phyloP scores from a whole-genome alignment of 2,888 invertebrate species.

The Leptopterna dolabrata region DNA sequence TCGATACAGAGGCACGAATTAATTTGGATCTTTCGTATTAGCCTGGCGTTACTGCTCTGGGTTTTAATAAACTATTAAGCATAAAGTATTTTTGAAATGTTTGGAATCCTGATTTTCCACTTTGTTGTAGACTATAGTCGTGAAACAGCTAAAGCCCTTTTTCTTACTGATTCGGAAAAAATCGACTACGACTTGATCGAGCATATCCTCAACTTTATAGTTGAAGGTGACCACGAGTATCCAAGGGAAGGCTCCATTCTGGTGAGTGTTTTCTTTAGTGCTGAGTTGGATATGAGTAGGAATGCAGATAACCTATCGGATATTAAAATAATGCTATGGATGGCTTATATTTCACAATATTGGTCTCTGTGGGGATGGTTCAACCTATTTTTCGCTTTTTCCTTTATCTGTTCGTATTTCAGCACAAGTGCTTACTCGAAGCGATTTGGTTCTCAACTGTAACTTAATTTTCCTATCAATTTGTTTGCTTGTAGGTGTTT shows the following conservation, averaged over 20 bases:
- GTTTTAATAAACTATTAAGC: neutral
- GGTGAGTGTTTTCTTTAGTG: slow-evolving; percentile 63
- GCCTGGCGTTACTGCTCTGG: neutral
- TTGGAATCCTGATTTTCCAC: neutral
- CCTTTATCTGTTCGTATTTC: too few species aligned
- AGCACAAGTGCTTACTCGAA: too few species aligned
- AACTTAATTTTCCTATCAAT: too few species aligned
- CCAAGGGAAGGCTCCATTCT: slow-evolving; percentile 80
- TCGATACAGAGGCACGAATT: slow-evolving; percentile 72
- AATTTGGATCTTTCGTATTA: neutral
- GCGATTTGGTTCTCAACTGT: too few species aligned
- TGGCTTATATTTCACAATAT: too few species aligned
- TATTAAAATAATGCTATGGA: too few species aligned
- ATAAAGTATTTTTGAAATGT: neutral
- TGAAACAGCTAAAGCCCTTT: slow-evolving; percentile 73
- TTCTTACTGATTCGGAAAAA: slow-evolving; percentile 80
- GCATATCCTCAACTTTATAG: slow-evolving; percentile 76
- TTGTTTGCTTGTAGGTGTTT: slow-evolving; percentile 70
- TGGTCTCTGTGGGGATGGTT: too few species aligned
- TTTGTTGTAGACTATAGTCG: slow-evolving; percentile 25
- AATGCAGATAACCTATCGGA: too few species aligned
- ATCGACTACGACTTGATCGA: slow-evolving; percentile 84
- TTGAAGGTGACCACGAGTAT: slow-evolving; percentile 76
- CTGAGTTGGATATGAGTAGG: slow-evolving; percentile 3
- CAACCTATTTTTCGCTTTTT: too few species aligned